phyloP scores from a whole-genome alignment of 1,140 invertebrate genomes.

The Aphelinus atriplicis region DNA sequence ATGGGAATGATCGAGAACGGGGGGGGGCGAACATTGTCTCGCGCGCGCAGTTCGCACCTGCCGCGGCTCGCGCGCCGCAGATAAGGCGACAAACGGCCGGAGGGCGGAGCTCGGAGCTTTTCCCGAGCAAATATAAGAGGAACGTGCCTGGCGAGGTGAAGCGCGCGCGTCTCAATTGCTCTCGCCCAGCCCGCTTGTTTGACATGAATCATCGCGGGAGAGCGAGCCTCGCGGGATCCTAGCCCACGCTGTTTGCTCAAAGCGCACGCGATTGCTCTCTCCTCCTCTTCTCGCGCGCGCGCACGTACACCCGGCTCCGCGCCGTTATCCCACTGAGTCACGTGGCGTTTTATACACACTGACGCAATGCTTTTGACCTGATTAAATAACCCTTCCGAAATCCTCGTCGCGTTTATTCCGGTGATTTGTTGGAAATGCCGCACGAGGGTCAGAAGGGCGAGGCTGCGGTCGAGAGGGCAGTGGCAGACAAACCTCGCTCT shows the following conservation, averaged over 20 bases:
- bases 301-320: no score
- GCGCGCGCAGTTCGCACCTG: slow-evolving; percentile 3
- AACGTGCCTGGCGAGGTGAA: slow-evolving; percentile 7
- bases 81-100: neutral
- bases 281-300: neutral
- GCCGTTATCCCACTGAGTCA: no score
- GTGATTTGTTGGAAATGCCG: no score
- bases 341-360: no score
- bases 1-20: slow-evolving; percentile 28
- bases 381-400: no score
- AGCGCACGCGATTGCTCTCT: slow-evolving; percentile 4
- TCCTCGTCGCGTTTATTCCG: no score
- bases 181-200: slow-evolving; percentile 52
- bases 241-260: no score
- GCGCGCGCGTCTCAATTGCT: neutral
- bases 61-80: neutral
- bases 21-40: neutral
- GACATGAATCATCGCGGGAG: slow-evolving; percentile 53
- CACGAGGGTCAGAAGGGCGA: no score
- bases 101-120: neutral
- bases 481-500: no score
- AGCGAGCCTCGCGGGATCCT: neutral
- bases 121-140: slow-evolving; percentile 16
- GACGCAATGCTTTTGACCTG: no score
- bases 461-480: no score